Base-by-base conservation (phyloP, 2,888 invertebrate genomes). In the Drosophila longiperda region DNA sequence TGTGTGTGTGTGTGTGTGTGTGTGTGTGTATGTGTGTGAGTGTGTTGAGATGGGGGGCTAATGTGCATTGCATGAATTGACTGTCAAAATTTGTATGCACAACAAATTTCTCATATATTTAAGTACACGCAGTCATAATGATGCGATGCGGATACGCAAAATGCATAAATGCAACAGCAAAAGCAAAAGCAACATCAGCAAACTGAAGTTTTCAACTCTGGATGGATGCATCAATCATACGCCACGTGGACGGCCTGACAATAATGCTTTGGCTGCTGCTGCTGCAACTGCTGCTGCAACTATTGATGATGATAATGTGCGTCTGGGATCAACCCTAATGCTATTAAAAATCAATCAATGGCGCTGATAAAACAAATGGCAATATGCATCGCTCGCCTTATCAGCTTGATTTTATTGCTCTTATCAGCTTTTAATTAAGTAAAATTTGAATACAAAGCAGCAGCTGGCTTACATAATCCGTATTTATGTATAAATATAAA, bases 61-160 rank as follows among this genome's bases (percentile, higher is more conserved):
- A 89, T 83, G 89, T 89, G 84, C 67, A 75, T 76, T 68, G 55
- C 55, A 38, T 77, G 73, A 73, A 86, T 80, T 72, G 81, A 77
- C 88, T 85, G 83, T 85, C 83, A 70, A 89, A 89, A 89, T 85
- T 90, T 86, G 89, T 89, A 87, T 86, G 89, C 85, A 89, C 81
- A 83, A 83, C 85, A 86, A 86, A 90, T 86, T 83, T 78, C 88
- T 81, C 90, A 90, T 90, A 90, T 90, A 85, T 90, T 85, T 90
- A 86, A 86, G 90, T 80, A 73, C 57, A 20, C 70, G 73, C 67
- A 69, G 80, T 66, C 80, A 90, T 85, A 90, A 85, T 85, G 89
- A 86, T 89, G 83, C 74, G 67, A 67, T 75, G 75, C 63, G 83
- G 74, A 81, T 87, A 87, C 87, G 78, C 81, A 83, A 86, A 84